These are phyloP conservation scores for Himalopsyche japonica DNA, from an alignment of 2,888 invertebrate species.

Conservation along the genomic window DNA sequence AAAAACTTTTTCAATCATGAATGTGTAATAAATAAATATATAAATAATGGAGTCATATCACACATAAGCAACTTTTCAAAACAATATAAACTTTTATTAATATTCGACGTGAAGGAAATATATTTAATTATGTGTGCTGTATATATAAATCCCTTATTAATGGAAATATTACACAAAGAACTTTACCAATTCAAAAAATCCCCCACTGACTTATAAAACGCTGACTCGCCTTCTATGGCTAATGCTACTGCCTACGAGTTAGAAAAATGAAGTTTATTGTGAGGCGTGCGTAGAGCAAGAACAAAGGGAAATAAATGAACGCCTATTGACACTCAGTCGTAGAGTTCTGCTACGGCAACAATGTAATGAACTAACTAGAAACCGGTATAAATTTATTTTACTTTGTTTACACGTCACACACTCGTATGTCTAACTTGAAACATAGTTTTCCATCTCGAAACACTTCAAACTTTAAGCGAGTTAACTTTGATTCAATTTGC, in stretches of 20 bases:
- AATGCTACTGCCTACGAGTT: background rate
- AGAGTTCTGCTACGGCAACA: conserved; percentile 3
- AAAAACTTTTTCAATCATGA: too few relatives aligned
- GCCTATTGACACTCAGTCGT: background rate
- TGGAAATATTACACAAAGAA: background rate
- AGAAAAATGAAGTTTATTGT: background rate
- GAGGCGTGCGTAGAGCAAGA: background rate
- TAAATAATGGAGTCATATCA: too few relatives aligned
- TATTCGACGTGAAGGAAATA: background rate
- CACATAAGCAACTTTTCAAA: too few relatives aligned
- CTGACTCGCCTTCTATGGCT: background rate
- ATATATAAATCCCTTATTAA: background rate
- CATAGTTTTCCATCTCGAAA: conserved; percentile 23
- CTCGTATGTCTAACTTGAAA: conserved; percentile 3
- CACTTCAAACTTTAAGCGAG: conserved; percentile 36
- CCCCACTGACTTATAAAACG: background rate
- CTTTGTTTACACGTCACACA: conserved; percentile 18
- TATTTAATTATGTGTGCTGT: background rate
- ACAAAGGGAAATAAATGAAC: background rate
- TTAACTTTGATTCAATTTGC: conserved; percentile 36
- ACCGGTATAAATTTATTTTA: conserved; percentile 28
- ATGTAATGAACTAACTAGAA: conserved; percentile 9
- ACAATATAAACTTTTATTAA: too few relatives aligned
- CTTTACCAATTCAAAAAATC: background rate
- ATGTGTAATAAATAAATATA: too few relatives aligned